A percentile compares a stretch with the other conserved stretches of the same genome.
phyloP scores from a whole-genome alignment of 2,888 invertebrate genomes.

The Philereme transversata region DNA sequence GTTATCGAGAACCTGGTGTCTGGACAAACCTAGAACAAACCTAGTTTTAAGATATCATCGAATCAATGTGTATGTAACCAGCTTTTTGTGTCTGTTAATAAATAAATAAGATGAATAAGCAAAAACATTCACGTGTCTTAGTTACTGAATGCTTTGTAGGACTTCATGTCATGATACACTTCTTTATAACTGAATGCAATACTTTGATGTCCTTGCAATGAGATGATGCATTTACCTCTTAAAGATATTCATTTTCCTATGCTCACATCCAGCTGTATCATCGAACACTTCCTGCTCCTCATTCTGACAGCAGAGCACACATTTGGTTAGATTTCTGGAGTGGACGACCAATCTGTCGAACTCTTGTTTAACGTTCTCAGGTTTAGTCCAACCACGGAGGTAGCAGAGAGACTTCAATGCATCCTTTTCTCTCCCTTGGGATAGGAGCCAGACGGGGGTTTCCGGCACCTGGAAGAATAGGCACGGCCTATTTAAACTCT shows the following conservation, averaged over 20 bases:
- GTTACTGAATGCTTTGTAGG: no score
- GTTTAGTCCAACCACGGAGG: slow-evolving; percentile 81
- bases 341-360: slow-evolving; percentile 69
- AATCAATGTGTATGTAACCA: no score
- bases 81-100: no score
- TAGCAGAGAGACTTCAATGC: slow-evolving; percentile 79
- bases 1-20: no score
- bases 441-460: slow-evolving; percentile 83
- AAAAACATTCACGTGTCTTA: no score
- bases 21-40: no score
- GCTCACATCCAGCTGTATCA: slow-evolving; percentile 54
- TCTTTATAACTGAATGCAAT: no score
- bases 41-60: no score
- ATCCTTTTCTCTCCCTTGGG: slow-evolving; percentile 75
- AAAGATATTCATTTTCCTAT: slow-evolving; percentile 60
- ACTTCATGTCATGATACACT: no score
- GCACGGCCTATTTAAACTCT: no score
- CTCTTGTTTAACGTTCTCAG: slow-evolving; percentile 74
- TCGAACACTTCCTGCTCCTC: slow-evolving; percentile 32
- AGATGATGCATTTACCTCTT: slow-evolving; percentile 50
- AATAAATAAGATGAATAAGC: no score
- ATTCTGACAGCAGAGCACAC: slow-evolving; percentile 64
- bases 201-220: no score
- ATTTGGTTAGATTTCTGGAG: slow-evolving; percentile 62
- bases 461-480: slow-evolving; percentile 75